Evolutionary conservation across 2,797 vertebrate genomes (phyloP).

Genomic region (Coreius guichenoti): DNA sequence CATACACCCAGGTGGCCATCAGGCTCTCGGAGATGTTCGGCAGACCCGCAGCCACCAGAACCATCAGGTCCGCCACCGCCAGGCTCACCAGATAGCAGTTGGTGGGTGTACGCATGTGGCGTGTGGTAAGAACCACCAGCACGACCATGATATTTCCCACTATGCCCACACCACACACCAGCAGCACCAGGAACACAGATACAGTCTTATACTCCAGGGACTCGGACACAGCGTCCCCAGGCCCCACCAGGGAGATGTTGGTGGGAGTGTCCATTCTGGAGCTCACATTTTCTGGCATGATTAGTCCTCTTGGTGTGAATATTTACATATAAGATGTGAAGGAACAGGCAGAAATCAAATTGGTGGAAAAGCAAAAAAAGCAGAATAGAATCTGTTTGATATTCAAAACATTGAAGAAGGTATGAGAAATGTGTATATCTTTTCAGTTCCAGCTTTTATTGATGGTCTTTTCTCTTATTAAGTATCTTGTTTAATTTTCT

Average conservation of each 20-base stretch:
- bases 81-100: slow-evolving; percentile 87
- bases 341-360: background rate
- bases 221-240: slow-evolving; percentile 61
- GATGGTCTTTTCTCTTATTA: slow-evolving; percentile 23
- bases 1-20: slow-evolving; percentile 81
- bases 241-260: slow-evolving; percentile 76
- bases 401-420: background rate
- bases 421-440: background rate
- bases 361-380: background rate
- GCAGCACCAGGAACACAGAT: slow-evolving; percentile 83
- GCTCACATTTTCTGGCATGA: slow-evolving; percentile 76
- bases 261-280: slow-evolving; percentile 76
- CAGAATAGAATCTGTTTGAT: background rate
- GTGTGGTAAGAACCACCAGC: slow-evolving; percentile 81
- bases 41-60: slow-evolving; percentile 82
- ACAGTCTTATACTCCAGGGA: slow-evolving; percentile 80
- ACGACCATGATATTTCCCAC: slow-evolving; percentile 86
- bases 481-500: slow-evolving; percentile 13
- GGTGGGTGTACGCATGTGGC: slow-evolving; percentile 84
- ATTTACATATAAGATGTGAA: slow-evolving; percentile 2
- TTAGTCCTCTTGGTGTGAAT: slow-evolving; percentile 16
- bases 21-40: slow-evolving; percentile 83
- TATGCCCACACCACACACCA: slow-evolving; percentile 80
- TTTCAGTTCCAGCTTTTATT: slow-evolving; percentile 22
- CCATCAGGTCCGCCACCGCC: slow-evolving; percentile 82